phyloP scores from a whole-genome alignment of 2,113 vertebrate species.

The Notarius lentiginosus region DNA sequence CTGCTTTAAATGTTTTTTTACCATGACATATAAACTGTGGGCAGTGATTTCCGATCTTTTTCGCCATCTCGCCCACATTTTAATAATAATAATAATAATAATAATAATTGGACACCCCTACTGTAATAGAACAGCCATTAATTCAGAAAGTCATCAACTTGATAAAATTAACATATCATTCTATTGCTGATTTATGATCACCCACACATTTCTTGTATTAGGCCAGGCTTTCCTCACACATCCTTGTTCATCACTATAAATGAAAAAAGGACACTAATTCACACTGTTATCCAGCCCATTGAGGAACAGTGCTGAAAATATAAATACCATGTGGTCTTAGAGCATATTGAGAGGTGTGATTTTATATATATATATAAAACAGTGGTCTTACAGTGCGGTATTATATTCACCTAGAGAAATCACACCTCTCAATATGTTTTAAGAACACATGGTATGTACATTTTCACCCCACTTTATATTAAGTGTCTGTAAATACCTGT shows the following conservation, averaged over 20 bases:
- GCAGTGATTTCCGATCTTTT: background rate
- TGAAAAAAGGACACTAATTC: too few relatives aligned
- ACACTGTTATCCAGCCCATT: background rate
- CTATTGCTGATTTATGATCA: background rate
- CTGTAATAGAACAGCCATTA: background rate
- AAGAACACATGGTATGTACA: background rate
- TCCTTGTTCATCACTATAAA: conserved; percentile 7
- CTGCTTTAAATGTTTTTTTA: too few relatives aligned
- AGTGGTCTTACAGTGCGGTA: background rate
- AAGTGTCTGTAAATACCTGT: background rate
- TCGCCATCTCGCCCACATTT: background rate
- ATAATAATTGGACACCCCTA: background rate
- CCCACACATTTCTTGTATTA: background rate
- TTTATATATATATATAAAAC: conserved; percentile 1
- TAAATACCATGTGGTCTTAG: background rate
- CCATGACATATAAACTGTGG: too few relatives aligned
- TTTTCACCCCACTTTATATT: background rate
- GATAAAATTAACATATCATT: background rate
- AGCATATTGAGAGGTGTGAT: conserved; percentile 14
- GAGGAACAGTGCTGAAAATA: background rate
- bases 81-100: too few relatives aligned
- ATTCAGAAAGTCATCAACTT: background rate
- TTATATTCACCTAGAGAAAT: background rate
- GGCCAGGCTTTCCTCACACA: conserved; percentile 5
- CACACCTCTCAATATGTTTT: background rate